A percentile compares a stretch with the other conserved stretches of the same genome.
Conservation (phyloP, 2,797 vertebrate genomes). For the Gastrophryne carolinensis region DNA sequence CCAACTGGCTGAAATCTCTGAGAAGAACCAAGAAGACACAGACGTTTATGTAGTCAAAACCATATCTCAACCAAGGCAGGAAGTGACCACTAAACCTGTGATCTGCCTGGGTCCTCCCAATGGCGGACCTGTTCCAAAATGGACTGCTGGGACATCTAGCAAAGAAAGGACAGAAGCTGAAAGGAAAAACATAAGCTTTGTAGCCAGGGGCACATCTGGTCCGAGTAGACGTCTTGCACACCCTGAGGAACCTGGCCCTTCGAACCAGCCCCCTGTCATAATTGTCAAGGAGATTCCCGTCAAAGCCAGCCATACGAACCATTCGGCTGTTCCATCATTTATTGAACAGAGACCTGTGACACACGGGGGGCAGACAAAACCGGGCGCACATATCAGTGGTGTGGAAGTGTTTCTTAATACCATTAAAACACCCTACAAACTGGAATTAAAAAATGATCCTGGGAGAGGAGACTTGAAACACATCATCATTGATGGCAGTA, state of each 20-base stretch:
- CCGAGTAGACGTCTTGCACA: constrained; percentile 57
- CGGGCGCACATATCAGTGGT: constrained; percentile 77
- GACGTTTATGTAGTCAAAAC: constrained; percentile 50
- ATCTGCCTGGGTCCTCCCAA: background rate
- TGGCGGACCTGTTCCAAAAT: background rate
- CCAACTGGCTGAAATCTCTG: background rate
- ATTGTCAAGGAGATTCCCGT: constrained; percentile 48
- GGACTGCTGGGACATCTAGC: too few species aligned
- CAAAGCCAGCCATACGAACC: background rate
- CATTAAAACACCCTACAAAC: constrained; percentile 81
- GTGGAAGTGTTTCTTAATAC: constrained; percentile 87
- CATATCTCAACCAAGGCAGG: constrained; percentile 47
- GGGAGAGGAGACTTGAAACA: constrained; percentile 81
- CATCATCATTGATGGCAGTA: constrained; percentile 95
- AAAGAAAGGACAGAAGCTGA: background rate
- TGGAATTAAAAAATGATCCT: constrained; percentile 87
- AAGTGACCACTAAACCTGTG: background rate
- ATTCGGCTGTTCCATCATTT: constrained; percentile 25
- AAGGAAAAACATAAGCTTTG: constrained; percentile 56
- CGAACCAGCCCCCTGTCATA: constrained; percentile 57
- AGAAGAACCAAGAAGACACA: background rate
- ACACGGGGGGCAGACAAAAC: constrained; percentile 26
- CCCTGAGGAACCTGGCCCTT: constrained; percentile 57
- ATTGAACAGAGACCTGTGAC: background rate
- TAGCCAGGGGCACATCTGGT: constrained; percentile 75